These are phyloP conservation scores for Bucorvus abyssinicus DNA, from an alignment of 2,797 vertebrate species.

Conservation along the genomic window DNA sequence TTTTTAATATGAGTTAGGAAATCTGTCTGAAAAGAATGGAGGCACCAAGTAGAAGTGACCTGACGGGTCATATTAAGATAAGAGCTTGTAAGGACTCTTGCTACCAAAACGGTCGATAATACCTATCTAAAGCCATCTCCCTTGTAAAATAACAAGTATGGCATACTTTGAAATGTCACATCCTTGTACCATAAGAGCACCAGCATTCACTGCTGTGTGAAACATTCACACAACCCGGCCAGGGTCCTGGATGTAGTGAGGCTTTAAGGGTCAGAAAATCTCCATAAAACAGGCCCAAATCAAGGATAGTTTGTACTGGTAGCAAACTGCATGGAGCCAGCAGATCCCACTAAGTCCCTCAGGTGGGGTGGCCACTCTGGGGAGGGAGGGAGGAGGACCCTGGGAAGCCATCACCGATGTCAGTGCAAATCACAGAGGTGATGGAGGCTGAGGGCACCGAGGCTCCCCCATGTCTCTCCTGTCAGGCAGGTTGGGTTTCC, in stretches of 20 bases:
- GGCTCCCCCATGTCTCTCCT: background rate
- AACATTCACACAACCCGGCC: background rate
- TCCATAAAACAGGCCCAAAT: background rate
- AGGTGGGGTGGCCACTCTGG: too few species aligned
- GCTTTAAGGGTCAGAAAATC: background rate
- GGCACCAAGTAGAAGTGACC: background rate
- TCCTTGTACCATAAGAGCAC: background rate
- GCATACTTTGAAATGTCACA: background rate
- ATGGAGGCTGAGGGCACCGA: background rate
- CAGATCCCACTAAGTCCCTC: background rate
- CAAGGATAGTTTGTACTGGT: background rate
- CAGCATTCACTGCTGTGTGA: background rate
- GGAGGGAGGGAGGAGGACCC: background rate
- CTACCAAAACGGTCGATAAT: background rate
- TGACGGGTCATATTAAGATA: constrained; percentile 7
- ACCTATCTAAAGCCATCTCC: background rate
- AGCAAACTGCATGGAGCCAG: background rate
- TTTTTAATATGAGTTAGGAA: background rate
- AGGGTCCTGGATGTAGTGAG: background rate
- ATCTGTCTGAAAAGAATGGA: background rate
- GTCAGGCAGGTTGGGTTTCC: background rate
- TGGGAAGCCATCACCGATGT: background rate
- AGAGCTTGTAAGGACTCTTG: background rate
- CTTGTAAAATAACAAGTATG: background rate
- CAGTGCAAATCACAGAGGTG: background rate